A percentile compares a stretch with the other conserved stretches of the same genome.
These are phyloP conservation scores for Falco berigora DNA, from an alignment of 2,797 vertebrate genomes.

Conservation along the genomic window DNA sequence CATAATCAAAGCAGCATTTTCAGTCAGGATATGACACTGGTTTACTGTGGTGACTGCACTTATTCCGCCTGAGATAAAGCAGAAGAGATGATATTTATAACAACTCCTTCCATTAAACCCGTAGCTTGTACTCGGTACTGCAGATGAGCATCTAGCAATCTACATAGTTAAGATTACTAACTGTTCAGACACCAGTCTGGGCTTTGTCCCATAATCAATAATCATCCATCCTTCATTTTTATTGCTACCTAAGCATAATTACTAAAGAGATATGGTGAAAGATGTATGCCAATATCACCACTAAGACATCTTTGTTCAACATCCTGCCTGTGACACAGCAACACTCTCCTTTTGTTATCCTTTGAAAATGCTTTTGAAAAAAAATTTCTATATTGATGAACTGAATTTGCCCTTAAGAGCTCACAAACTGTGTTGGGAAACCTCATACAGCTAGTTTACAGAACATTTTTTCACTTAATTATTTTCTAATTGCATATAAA, in stretches of 20 bases:
- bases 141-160: not conserved
- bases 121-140: not conserved
- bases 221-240: conserved; percentile 27
- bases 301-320: not conserved
- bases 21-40: not conserved
- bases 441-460: not conserved
- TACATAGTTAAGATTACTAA: conserved; percentile 8
- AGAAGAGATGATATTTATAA: conserved; percentile 19
- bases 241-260: conserved; percentile 36
- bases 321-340: not conserved
- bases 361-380: not conserved
- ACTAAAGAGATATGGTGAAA: not conserved
- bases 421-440: not conserved
- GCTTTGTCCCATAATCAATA: conserved; percentile 35
- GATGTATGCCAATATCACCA: not conserved
- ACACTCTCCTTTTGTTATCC: not conserved
- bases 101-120: conserved; percentile 28
- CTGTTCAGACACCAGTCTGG: conserved; percentile 36
- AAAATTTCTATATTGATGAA: not conserved
- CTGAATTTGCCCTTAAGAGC: not conserved
- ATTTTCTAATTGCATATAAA: not conserved
- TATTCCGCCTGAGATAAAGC: not conserved
- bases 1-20: not conserved
- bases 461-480: not conserved
- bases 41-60: not conserved